These are phyloP conservation scores for Atta texana DNA, from an alignment of 1,140 invertebrate species.

Conservation along the genomic window DNA sequence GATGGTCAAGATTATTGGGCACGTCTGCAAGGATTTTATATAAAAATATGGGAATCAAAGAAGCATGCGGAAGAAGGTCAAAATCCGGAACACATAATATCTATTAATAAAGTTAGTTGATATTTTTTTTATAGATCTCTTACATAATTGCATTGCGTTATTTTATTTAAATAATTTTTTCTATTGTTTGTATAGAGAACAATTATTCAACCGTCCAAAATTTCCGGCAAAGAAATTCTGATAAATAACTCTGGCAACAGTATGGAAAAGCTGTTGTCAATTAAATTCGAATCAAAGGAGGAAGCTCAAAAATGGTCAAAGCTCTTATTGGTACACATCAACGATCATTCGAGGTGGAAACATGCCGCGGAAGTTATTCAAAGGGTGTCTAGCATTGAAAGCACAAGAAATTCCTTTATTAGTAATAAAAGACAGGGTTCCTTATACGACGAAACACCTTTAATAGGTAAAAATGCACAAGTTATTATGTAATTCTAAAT, in stretches of 20 bases:
- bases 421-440: slow-evolving; percentile 86
- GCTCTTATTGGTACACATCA: slow-evolving; percentile 83
- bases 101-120: slow-evolving; percentile 82
- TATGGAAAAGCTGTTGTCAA: slow-evolving; percentile 78
- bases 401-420: slow-evolving; percentile 84
- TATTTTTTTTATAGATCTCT: neutral
- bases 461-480: slow-evolving; percentile 84
- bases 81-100: slow-evolving; percentile 77
- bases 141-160: neutral
- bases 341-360: slow-evolving; percentile 88
- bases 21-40: slow-evolving; percentile 79
- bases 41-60: slow-evolving; percentile 84
- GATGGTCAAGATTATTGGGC: slow-evolving; percentile 83
- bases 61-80: slow-evolving; percentile 83
- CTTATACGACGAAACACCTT: slow-evolving; percentile 88
- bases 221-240: slow-evolving; percentile 81
- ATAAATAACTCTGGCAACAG: slow-evolving; percentile 84
- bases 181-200: slow-evolving; percentile 80
- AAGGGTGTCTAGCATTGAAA: slow-evolving; percentile 87
- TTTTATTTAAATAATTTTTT: slow-evolving; percentile 47
- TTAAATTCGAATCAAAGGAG: slow-evolving; percentile 83
- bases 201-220: slow-evolving; percentile 79
- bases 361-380: slow-evolving; percentile 88
- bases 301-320: slow-evolving; percentile 86
- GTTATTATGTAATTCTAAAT: neutral